phyloP scores from a whole-genome alignment of 2,113 vertebrate species.

The Pollimyrus isidori region DNA sequence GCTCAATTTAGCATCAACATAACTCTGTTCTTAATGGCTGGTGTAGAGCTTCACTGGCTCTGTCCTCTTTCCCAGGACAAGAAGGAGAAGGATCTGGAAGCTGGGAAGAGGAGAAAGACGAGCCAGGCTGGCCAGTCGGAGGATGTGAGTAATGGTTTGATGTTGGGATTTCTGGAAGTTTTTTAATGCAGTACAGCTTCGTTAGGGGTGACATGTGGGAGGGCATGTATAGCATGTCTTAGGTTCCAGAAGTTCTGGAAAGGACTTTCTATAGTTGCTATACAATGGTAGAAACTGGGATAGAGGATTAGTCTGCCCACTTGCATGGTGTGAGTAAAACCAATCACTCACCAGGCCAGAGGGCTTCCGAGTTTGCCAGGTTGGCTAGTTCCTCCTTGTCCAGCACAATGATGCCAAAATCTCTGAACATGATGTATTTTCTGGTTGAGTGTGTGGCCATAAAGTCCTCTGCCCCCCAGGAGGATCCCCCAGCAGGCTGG shows the following conservation, averaged over 20 bases:
- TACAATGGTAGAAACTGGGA: neutral
- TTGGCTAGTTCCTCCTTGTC: neutral
- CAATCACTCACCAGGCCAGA: neutral
- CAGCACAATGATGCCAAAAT: neutral
- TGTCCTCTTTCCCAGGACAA: slow-evolving; percentile 63
- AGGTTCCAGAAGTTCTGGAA: neutral
- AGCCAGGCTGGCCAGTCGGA: slow-evolving; percentile 59
- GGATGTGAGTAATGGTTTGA: slow-evolving; percentile 55
- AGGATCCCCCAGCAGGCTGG: slow-evolving; percentile 51
- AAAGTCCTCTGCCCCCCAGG: slow-evolving; percentile 45
- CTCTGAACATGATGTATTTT: neutral
- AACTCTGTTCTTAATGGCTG: neutral
- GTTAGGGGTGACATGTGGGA: neutral
- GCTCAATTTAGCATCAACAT: neutral
- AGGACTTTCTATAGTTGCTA: neutral
- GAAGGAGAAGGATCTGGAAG: slow-evolving; percentile 68
- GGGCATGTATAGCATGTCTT: neutral
- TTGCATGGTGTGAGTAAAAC: neutral
- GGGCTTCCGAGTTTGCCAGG: neutral
- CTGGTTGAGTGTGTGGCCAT: neutral
- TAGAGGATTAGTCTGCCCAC: neutral
- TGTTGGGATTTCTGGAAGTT: neutral
- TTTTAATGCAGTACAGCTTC: neutral
- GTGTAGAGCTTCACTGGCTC: neutral
- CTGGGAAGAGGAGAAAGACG: slow-evolving; percentile 75